Percentiles rank a stretch among this genome's conserved stretches.
Conservation (phyloP, 1,140 invertebrate genomes). For the Ectropis grisescens region DNA sequence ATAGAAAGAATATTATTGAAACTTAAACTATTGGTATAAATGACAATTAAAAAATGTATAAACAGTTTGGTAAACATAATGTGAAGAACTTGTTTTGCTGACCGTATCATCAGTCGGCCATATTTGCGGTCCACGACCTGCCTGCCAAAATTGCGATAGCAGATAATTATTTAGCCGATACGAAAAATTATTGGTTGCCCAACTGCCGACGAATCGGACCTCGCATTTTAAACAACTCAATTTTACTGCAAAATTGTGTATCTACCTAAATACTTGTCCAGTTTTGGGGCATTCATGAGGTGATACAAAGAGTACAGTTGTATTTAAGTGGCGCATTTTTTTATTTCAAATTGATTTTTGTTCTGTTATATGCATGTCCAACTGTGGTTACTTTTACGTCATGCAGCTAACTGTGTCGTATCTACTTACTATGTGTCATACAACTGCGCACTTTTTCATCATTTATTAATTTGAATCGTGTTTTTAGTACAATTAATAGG, state of each 20-base stretch:
- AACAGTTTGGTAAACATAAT: too few species aligned
- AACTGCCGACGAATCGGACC: slow-evolving; percentile 23
- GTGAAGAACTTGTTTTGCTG: slow-evolving; percentile 22
- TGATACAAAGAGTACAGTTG: background rate
- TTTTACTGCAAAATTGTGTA: slow-evolving; percentile 28
- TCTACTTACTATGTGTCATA: too few species aligned
- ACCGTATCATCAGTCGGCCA: slow-evolving; percentile 31
- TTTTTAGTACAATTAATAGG: too few species aligned
- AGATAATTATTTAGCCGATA: slow-evolving; percentile 57
- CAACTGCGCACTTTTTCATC: too few species aligned
- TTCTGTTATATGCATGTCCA: background rate
- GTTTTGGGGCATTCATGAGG: background rate
- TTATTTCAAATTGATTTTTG: background rate
- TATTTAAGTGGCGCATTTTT: slow-evolving; percentile 4
- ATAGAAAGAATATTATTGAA: too few species aligned
- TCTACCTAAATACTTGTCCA: slow-evolving; percentile 3
- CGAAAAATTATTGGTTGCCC: slow-evolving; percentile 51
- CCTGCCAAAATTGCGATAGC: slow-evolving; percentile 52
- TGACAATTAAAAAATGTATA: too few species aligned
- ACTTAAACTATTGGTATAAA: too few species aligned
- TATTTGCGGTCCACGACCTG: slow-evolving; percentile 38
- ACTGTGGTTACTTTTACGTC: too few species aligned
- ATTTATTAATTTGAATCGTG: too few species aligned
- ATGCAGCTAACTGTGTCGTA: too few species aligned
- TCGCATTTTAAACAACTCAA: slow-evolving; percentile 47